Conservation (phyloP, 2,888 invertebrate species). For the Chelonus formosanus region DNA sequence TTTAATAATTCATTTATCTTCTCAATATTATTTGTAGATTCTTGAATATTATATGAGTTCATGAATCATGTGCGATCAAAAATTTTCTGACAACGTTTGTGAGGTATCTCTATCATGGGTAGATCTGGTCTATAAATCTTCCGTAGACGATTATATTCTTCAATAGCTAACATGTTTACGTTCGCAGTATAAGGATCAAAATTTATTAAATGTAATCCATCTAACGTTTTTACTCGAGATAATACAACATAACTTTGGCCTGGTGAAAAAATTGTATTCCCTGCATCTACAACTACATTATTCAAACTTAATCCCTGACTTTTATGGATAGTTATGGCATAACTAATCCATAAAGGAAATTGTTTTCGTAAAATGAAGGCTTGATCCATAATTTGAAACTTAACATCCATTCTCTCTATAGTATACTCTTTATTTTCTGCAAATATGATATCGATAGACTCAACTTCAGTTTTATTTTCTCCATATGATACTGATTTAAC, state of each 20-base stretch:
- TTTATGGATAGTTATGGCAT: constrained; percentile 43
- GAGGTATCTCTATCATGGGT: background rate
- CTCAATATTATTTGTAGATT: background rate
- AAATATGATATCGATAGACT: constrained; percentile 13
- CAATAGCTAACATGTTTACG: constrained; percentile 32
- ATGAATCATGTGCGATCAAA: background rate
- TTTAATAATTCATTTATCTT: background rate
- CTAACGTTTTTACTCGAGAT: no score
- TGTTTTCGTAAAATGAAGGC: constrained; percentile 39
- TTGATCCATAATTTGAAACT: constrained; percentile 38
- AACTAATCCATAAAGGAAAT: constrained; percentile 40
- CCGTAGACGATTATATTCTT: no score
- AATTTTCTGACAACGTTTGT: constrained; percentile 12
- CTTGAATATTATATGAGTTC: background rate
- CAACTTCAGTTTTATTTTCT: constrained; percentile 29
- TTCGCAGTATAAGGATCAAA: constrained; percentile 36
- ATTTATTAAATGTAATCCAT: constrained; percentile 43
- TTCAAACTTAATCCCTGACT: no score
- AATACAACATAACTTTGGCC: constrained; percentile 43
- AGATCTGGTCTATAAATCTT: constrained; percentile 16
- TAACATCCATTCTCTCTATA: constrained; percentile 27
- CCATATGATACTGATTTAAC: constrained; percentile 35
- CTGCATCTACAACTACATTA: constrained; percentile 37
- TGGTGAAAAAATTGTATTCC: no score
- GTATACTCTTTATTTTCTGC: background rate